Percentiles rank a stretch among this genome's conserved stretches.
These are phyloP conservation scores for Colossoma macropomum DNA, from an alignment of 2,113 vertebrate genomes.

Conservation along the genomic window DNA sequence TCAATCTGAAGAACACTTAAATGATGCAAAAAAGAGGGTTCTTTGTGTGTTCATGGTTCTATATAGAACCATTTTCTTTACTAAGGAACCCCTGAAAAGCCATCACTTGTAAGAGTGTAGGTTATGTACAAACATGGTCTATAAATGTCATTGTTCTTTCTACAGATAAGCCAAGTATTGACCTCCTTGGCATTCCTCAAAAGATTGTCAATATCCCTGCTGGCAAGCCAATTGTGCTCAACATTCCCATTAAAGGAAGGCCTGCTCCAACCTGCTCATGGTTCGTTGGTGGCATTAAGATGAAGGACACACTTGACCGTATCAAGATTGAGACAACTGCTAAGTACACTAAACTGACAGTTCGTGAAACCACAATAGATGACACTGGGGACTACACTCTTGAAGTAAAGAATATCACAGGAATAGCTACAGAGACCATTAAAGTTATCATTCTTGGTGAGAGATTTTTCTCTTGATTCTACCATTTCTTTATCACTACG, in stretches of 20 bases:
- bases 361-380: constrained; percentile 93
- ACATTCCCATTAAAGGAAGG: constrained; percentile 88
- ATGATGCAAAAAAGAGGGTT: too few species aligned
- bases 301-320: constrained; percentile 92
- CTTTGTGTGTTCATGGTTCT: too few species aligned
- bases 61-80: too few species aligned
- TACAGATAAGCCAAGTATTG: constrained; percentile 90
- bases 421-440: constrained; percentile 85
- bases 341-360: constrained; percentile 85
- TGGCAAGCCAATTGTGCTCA: constrained; percentile 89
- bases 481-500: neutral
- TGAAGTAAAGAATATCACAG: constrained; percentile 89
- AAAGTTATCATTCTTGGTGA: constrained; percentile 97
- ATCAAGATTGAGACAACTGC: constrained; percentile 87
- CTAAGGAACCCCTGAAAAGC: too few species aligned
- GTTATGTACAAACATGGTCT: neutral
- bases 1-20: too few species aligned
- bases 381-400: constrained; percentile 93
- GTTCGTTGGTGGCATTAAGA: constrained; percentile 87
- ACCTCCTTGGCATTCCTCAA: constrained; percentile 90
- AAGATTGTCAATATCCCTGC: constrained; percentile 89
- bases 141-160: constrained; percentile 39
- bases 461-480: constrained; percentile 49
- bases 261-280: constrained; percentile 89
- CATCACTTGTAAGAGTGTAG: too few species aligned